A percentile compares a stretch with the other conserved stretches of the same genome.
Conservation (phyloP, 2,797 vertebrate genomes). For the Bradypodion ventrale region DNA sequence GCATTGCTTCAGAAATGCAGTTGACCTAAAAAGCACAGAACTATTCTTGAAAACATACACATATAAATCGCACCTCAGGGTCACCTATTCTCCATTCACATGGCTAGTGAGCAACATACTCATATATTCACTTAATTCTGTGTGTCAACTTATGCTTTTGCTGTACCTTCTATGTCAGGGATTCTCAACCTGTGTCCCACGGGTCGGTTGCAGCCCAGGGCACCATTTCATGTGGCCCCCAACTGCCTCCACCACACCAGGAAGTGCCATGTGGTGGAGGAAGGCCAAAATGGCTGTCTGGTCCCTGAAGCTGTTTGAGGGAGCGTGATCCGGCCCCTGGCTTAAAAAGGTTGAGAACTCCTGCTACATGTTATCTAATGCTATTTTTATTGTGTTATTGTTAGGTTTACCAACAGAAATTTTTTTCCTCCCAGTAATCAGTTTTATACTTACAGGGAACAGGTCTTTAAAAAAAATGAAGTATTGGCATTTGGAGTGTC, state of each 20-base stretch:
- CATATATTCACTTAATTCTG: not conserved
- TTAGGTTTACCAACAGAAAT: not conserved
- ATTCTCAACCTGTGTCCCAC: no score
- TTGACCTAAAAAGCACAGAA: not conserved
- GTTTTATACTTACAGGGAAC: not conserved
- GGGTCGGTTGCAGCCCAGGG: no score
- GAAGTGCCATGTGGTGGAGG: no score
- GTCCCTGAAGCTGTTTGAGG: no score
- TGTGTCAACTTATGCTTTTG: not conserved
- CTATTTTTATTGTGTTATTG: not conserved
- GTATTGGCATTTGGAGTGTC: not conserved
- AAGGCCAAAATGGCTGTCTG: no score
- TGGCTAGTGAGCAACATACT: not conserved
- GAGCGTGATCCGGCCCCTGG: no score
- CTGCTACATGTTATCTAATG: no score
- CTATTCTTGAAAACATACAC: not conserved
- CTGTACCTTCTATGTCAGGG: not conserved
- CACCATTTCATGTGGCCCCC: no score
- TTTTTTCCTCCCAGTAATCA: not conserved
- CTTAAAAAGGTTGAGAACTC: no score
- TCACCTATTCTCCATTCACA: not conserved
- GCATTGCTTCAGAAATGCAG: constrained; percentile 10
- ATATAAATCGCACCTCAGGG: not conserved
- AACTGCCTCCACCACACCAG: no score
- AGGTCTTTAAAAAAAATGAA: constrained; percentile 13